Evolutionary conservation across 2,113 vertebrate species (phyloP).

Genomic region (Nyctibius bracteatus): DNA sequence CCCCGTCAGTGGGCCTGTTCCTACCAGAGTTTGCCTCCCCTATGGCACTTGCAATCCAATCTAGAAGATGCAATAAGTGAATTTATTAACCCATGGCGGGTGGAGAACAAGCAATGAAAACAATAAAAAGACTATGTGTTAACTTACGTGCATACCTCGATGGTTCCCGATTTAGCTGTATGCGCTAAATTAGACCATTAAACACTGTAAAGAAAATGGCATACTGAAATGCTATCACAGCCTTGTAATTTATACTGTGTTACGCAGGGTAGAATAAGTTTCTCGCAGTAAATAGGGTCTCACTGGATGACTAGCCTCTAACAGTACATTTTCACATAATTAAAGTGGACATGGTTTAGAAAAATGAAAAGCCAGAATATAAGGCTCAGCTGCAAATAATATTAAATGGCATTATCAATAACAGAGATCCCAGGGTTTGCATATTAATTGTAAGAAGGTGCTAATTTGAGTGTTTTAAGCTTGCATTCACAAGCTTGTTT

Average conservation of each 20-base stretch:
- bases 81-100: background rate
- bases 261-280: conserved; percentile 25
- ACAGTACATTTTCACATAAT: conserved; percentile 65
- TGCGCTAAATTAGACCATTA: conserved; percentile 55
- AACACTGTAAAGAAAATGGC: conserved; percentile 43
- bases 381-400: conserved; percentile 65
- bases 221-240: conserved; percentile 22
- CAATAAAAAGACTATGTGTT: background rate
- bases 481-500: conserved; percentile 92
- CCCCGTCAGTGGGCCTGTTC: background rate
- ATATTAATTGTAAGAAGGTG: conserved; percentile 90
- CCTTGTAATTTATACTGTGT: conserved; percentile 28
- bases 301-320: conserved; percentile 50
- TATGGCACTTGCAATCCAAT: background rate
- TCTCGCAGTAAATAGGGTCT: conserved; percentile 39
- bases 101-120: background rate
- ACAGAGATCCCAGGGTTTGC: conserved; percentile 72
- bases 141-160: background rate
- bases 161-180: background rate
- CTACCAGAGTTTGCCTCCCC: background rate
- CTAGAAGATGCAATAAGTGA: background rate
- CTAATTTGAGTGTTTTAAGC: conserved; percentile 92
- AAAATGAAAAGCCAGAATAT: conserved; percentile 61
- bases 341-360: conserved; percentile 67
- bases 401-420: conserved; percentile 74